Evolutionary conservation across 2,888 invertebrate species (phyloP).

Genomic region (Hoplodrina ambigua): DNA sequence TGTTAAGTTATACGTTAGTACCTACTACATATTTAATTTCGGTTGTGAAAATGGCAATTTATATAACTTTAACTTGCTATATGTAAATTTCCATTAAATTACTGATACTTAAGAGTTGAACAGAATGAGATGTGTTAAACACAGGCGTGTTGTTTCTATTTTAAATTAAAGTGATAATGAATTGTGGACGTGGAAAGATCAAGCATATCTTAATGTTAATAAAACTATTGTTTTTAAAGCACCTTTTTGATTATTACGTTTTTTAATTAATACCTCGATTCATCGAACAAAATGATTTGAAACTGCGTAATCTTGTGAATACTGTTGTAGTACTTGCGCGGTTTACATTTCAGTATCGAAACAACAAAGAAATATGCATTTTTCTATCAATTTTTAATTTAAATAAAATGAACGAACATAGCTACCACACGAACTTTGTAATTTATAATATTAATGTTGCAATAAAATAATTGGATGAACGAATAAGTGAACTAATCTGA

Average conservation of each 20-base stretch:
- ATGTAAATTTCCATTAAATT: constrained; percentile 84
- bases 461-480: constrained; percentile 5
- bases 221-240: constrained; percentile 52
- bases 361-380: constrained; percentile 35
- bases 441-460: constrained; percentile 22
- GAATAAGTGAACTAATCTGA: neutral
- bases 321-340: constrained; percentile 55
- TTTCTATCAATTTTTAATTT: constrained; percentile 28
- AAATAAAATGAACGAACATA: constrained; percentile 32
- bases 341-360: constrained; percentile 59
- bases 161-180: constrained; percentile 81
- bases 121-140: constrained; percentile 87
- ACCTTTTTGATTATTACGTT: constrained; percentile 50
- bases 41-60: constrained; percentile 91
- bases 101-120: constrained; percentile 84
- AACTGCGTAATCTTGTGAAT: constrained; percentile 57
- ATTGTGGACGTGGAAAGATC: constrained; percentile 72
- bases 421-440: constrained; percentile 9
- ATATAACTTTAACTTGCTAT: constrained; percentile 86
- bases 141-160: constrained; percentile 84
- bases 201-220: constrained; percentile 79
- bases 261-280: constrained; percentile 48
- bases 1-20: constrained; percentile 86
- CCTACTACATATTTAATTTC: constrained; percentile 89
- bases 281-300: constrained; percentile 57